Conservation (phyloP, 2,113 vertebrate species). For the Dunckerocampus dactyliophorus region DNA sequence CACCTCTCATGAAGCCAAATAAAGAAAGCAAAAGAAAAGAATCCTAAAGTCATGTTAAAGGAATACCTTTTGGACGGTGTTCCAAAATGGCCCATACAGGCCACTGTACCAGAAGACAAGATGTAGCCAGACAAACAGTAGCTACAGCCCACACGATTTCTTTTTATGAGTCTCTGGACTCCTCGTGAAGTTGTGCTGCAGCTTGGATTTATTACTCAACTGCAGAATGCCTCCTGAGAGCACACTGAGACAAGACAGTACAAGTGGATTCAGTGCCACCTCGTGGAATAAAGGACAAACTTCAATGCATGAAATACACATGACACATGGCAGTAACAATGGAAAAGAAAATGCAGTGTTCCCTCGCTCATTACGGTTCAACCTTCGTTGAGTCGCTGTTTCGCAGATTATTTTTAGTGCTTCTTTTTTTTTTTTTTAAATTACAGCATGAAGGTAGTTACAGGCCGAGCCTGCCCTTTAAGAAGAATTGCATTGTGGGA, state of each 20-base stretch:
- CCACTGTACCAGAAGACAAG: no score
- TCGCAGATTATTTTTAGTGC: no score
- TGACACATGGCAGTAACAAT: no score
- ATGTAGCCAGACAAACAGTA: not conserved
- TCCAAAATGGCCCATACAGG: no score
- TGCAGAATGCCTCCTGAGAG: not conserved
- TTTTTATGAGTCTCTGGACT: conserved; percentile 22
- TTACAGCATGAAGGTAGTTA: no score
- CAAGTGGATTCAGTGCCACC: conserved; percentile 26
- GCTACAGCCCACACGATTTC: conserved; percentile 9
- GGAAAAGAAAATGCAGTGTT: no score
- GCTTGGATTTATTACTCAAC: not conserved
- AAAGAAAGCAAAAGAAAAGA: no score
- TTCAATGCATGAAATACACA: not conserved
- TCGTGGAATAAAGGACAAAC: conserved; percentile 24
- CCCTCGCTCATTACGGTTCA: no score
- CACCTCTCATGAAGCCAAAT: conserved; percentile 2
- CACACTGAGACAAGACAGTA: not conserved
- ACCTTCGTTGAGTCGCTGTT: no score
- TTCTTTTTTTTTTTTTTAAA: no score
- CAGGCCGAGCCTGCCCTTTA: no score
- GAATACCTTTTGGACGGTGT: not conserved
- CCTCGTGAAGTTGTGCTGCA: conserved; percentile 15
- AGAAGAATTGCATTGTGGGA: no score
- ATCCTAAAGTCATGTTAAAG: not conserved